These are phyloP conservation scores for Pangasius krempfi DNA, from an alignment of 2,797 vertebrate genomes.

Conservation along the genomic window DNA sequence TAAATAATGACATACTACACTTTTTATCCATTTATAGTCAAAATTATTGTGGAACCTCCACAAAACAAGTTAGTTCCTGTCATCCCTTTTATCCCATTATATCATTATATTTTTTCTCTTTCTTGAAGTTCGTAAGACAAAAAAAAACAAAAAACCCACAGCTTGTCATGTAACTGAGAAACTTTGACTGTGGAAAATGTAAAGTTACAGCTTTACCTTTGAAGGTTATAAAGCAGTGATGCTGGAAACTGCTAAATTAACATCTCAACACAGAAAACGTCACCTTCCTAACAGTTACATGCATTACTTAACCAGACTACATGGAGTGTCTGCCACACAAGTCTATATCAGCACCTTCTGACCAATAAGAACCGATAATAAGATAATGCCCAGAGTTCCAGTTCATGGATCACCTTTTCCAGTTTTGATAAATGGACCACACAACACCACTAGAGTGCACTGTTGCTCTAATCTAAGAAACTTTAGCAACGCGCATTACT, in stretches of 20 bases:
- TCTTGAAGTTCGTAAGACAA: neutral
- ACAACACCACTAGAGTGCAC: constrained; percentile 49
- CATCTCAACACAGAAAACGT: neutral
- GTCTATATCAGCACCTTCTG: neutral
- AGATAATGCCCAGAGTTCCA: neutral
- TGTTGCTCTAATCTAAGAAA: constrained; percentile 42
- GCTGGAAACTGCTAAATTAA: neutral
- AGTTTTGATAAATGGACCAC: neutral
- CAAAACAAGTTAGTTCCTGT: neutral
- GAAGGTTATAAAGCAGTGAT: neutral
- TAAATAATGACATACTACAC: neutral
- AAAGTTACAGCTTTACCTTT: neutral
- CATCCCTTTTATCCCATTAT: too few species aligned
- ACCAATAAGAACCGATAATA: neutral
- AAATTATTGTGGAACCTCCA: neutral
- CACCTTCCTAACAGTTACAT: neutral
- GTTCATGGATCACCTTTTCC: neutral
- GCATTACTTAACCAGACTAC: neutral
- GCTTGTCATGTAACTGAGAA: neutral
- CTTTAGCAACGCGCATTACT: neutral
- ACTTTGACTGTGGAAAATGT: neutral
- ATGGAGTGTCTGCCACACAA: neutral
- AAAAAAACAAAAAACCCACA: neutral
- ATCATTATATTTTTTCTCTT: neutral
- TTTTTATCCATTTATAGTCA: neutral